Conservation (phyloP, 2,888 invertebrate genomes). For the Clistopyga incitator region DNA sequence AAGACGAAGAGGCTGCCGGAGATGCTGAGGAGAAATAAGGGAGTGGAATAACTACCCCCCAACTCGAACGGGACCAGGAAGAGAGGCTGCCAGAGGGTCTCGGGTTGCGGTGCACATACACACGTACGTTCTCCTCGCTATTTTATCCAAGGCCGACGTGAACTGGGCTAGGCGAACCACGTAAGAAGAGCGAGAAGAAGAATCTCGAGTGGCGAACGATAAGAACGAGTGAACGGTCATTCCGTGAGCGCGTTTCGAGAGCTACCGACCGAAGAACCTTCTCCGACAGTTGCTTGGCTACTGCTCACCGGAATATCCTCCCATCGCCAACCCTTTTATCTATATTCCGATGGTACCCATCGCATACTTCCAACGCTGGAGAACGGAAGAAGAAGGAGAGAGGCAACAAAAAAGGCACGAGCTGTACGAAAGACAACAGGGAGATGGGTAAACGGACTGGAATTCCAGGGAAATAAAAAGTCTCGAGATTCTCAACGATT, state of each 20-base stretch:
- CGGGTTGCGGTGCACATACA: neutral
- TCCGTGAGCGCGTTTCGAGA: slow-evolving; percentile 39
- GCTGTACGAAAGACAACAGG: slow-evolving; percentile 24
- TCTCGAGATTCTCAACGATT: slow-evolving; percentile 39
- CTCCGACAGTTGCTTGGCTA: neutral
- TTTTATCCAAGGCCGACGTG: slow-evolving; percentile 62
- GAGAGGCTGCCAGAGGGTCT: neutral
- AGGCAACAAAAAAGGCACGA: neutral
- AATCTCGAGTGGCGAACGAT: slow-evolving; percentile 63
- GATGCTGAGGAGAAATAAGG: slow-evolving; percentile 27
- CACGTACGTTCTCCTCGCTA: slow-evolving; percentile 46
- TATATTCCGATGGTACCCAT: slow-evolving; percentile 31
- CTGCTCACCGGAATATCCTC: slow-evolving; percentile 14
- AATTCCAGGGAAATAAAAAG: slow-evolving; percentile 53
- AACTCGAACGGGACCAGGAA: slow-evolving; percentile 46
- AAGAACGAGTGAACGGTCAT: slow-evolving; percentile 64
- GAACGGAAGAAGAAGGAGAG: neutral
- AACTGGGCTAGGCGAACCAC: slow-evolving; percentile 51
- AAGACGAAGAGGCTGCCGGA: slow-evolving; percentile 27
- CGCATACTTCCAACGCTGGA: slow-evolving; percentile 11
- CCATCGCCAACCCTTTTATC: slow-evolving; percentile 35
- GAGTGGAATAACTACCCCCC: slow-evolving; percentile 55
- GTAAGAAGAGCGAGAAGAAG: slow-evolving; percentile 47
- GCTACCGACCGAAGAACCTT: slow-evolving; percentile 8
- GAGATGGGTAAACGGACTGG: slow-evolving; percentile 41